phyloP scores from a whole-genome alignment of 2,888 invertebrate genomes.

The Drosophila kokeensis region DNA sequence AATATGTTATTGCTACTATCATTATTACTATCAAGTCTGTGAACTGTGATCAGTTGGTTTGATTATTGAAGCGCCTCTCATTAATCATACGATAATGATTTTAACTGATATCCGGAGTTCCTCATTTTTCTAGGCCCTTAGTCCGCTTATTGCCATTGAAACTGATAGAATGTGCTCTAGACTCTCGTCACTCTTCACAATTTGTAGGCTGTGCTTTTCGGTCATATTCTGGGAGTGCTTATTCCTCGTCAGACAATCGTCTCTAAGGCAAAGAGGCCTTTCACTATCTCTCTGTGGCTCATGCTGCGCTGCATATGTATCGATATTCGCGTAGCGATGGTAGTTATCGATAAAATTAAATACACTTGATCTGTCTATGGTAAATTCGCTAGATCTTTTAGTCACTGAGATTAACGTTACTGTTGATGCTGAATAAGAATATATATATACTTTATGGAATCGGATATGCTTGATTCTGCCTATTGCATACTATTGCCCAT shows the following conservation, averaged over 20 bases:
- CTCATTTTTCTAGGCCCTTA: neutral
- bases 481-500: neutral
- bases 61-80: neutral
- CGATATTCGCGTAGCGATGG: neutral
- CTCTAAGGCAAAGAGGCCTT: neutral
- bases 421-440: neutral
- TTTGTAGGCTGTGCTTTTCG: neutral
- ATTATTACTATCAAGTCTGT: neutral
- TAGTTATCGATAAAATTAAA: neutral
- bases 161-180: neutral
- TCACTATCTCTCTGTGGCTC: neutral
- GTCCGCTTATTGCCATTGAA: too few species aligned
- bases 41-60: neutral
- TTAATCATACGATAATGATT: neutral
- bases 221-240: neutral
- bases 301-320: neutral
- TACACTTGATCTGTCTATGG: neutral
- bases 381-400: neutral
- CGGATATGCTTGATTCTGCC: neutral
- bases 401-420: neutral
- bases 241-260: neutral
- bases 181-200: neutral
- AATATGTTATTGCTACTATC: neutral
- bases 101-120: neutral
- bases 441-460: neutral